Evolutionary conservation across 2,797 vertebrate genomes (phyloP).

Genomic region (Anas flavirostris): DNA sequence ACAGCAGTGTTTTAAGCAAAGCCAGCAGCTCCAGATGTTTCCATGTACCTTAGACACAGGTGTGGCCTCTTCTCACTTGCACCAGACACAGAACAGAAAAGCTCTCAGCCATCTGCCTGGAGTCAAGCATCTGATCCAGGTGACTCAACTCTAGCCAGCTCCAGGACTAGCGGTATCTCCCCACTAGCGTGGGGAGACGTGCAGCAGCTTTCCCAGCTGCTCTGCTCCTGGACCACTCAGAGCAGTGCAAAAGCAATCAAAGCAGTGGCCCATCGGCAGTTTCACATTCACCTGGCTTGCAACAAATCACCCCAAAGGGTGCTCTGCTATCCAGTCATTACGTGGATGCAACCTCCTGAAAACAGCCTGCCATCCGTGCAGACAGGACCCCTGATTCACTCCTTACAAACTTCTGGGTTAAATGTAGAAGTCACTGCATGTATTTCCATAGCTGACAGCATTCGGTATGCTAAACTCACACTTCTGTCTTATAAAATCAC

Average conservation of each 20-base stretch:
- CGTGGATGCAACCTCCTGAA: neutral
- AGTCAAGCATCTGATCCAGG: neutral
- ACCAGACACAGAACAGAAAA: neutral
- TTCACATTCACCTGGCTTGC: too few species aligned
- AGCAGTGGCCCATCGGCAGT: accelerated
- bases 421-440: neutral
- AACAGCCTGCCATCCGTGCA: too few species aligned
- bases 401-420: neutral
- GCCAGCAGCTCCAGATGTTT: neutral
- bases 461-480: neutral
- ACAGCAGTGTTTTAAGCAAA: neutral
- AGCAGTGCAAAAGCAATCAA: neutral
- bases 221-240: neutral
- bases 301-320: neutral
- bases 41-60: neutral
- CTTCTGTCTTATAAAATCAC: neutral
- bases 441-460: too few species aligned
- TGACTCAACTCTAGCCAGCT: neutral
- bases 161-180: neutral
- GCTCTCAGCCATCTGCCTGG: neutral
- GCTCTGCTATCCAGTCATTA: neutral
- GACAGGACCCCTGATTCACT: too few species aligned
- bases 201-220: too few species aligned
- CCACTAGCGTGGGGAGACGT: neutral
- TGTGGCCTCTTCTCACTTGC: neutral